Base-by-base conservation (phyloP, 23 tunicate species). In the Ascidia mentula region DNA sequence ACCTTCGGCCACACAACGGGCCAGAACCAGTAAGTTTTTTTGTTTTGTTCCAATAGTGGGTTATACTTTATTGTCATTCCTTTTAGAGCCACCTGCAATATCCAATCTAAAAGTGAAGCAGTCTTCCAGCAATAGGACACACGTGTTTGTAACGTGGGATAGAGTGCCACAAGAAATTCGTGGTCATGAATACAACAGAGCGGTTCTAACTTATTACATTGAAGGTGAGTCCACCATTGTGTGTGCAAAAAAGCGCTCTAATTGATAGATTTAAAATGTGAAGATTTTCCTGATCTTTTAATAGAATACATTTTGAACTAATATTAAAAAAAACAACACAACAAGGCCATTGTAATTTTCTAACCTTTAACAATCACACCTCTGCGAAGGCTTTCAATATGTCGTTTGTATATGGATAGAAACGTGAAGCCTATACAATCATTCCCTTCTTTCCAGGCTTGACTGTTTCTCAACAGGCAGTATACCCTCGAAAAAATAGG, bases 21-120 rank as follows among this genome's bases (percentile, higher is more conserved):
- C 78, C 37, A 74, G 78, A 74, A 74, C 78, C 37, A 74, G 78
- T 74, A 74, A 74, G n/a, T n/a, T n/a, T n/a, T n/a, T n/a, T 30
- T 39, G 34, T 22, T n/a, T n/a, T n/a, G n/a, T n/a, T n/a, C 22
- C 24, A 28, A 28, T 53, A 3, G 6, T 70, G 31, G 1, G 4
- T 30, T n/a, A n/a, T n/a, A n/a, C n/a, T n/a, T n/a, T n/a, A n/a
- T n/a, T n/a, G n/a, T n/a, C n/a, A n/a, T n/a, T n/a, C n/a, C n/a
- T n/a, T n/a, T n/a, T n/a, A n/a, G 74, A 32, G 7, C 74, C 74
- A 30, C 37, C 37, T 30, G 8, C 39, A 2, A 33, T 70, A 5
- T 70, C 30, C 30, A 30, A 18, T 70, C 30, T 70, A 22, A 33
- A 70, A 70, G 74, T 70, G 32, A 33, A 70, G 32, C 37, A 34